Evolutionary conservation across 1,140 invertebrate species (phyloP).

Genomic region (Magallana gigas): DNA sequence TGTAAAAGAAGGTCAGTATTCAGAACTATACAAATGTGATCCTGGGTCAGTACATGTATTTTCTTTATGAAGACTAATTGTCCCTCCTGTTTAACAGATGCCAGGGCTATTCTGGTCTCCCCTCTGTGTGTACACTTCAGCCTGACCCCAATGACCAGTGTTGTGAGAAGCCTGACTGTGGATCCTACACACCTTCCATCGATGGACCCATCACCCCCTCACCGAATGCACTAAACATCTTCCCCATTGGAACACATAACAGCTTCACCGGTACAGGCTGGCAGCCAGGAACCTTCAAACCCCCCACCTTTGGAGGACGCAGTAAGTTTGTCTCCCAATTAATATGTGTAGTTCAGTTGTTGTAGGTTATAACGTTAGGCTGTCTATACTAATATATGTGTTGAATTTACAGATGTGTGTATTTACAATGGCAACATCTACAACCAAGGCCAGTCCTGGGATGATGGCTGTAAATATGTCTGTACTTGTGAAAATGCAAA

Average conservation of each 20-base stretch:
- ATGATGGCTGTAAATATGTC: slow-evolving; percentile 66
- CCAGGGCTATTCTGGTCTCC: slow-evolving; percentile 65
- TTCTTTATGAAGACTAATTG: neutral
- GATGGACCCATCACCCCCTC: slow-evolving; percentile 38
- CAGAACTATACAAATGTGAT: slow-evolving; percentile 59
- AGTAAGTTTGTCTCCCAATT: slow-evolving; percentile 35
- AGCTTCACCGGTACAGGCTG: slow-evolving; percentile 60
- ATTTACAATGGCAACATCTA: slow-evolving; percentile 67
- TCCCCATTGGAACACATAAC: slow-evolving; percentile 66
- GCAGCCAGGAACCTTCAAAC: slow-evolving; percentile 48
- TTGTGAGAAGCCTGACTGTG: slow-evolving; percentile 59
- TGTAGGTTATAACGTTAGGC: neutral
- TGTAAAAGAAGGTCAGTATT: too few relatives aligned
- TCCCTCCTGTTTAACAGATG: slow-evolving; percentile 59
- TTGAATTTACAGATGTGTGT: slow-evolving; percentile 49
- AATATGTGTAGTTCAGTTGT: neutral
- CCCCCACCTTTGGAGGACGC: slow-evolving; percentile 47
- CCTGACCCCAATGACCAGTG: slow-evolving; percentile 62
- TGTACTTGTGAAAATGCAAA: slow-evolving; percentile 67
- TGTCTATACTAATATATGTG: neutral
- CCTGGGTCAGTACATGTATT: slow-evolving; percentile 58
- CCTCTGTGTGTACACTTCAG: slow-evolving; percentile 61
- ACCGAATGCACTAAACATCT: slow-evolving; percentile 56
- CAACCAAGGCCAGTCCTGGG: slow-evolving; percentile 63
- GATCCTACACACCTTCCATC: slow-evolving; percentile 47